Evolutionary conservation across 2,113 vertebrate genomes (phyloP), one percentile per base, ranked within the genome.

Genomic region (Hemiprocne comata): DNA sequence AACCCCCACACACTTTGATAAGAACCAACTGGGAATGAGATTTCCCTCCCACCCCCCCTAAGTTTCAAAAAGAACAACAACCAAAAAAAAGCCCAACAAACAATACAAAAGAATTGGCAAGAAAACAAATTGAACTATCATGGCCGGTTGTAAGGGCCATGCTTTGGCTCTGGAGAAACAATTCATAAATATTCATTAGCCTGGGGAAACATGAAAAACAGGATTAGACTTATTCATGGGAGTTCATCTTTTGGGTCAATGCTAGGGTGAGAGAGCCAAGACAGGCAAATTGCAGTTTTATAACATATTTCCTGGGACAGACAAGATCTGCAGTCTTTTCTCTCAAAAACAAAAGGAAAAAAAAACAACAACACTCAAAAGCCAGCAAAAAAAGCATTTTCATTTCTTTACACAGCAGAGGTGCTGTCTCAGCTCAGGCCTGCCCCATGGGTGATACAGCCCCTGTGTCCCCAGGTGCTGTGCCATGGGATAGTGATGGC

Each of bases 171-270:
- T 91, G 67, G 60, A 85, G 93, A 87, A 85, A 96, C 18, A 24
- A 91, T 94, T 92, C 79, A 94, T 95, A 93, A 96, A 95, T 95
- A 97, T 97, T 96, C 75, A 95, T 66, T 84, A 95, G 82, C 46
- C 67, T 69, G 40, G 60, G 60, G 64, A 72, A 79, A 89, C 88
- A 87, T 95, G 89, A 94, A 95, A 95, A 96, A 84, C 85, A 89
- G 83, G 82, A 92, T 96, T 95, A 93, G 85, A 78, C 92, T 96
- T 95, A 95, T 95, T 96, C 69, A 33, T 78, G 85, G 60, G 87
- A 95, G 95, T 93, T 97, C 90, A 94, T 96, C 88, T 81, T 80
- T 50, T 64, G 85, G 94, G 92, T 96, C 92, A 95, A 40, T 81
- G 82, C 72, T 93, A 40, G 93, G 94, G 92, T 94, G 92, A 86